Evolutionary conservation across 2,113 vertebrate species (phyloP).

Genomic region (Salvelinus sp.): DNA sequence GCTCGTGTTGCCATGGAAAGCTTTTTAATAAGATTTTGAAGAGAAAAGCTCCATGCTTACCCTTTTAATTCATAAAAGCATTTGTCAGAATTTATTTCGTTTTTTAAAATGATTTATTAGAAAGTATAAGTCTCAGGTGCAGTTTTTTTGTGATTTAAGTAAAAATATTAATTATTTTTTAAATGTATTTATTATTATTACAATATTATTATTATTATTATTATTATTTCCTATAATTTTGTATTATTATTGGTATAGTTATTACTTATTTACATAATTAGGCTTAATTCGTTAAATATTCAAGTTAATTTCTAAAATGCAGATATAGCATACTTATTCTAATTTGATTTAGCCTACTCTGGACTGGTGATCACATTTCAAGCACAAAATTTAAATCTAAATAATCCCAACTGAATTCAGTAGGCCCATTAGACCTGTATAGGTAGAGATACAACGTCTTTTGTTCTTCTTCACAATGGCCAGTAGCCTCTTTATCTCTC

Average conservation of each 20-base stretch:
- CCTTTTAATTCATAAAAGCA: conserved; percentile 1
- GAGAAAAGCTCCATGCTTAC: neutral
- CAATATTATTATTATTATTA: conserved; percentile 5
- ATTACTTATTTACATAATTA: neutral
- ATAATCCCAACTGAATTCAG: neutral
- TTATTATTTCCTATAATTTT: neutral
- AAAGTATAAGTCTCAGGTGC: neutral
- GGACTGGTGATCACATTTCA: neutral
- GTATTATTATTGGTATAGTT: neutral
- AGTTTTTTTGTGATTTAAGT: too few relatives aligned
- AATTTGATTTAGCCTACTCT: neutral
- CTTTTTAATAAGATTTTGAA: conserved; percentile 58
- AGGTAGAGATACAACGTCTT: conserved; percentile 17
- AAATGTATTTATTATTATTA: neutral
- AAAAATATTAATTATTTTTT: too few relatives aligned
- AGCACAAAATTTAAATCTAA: too few relatives aligned
- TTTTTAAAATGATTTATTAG: neutral
- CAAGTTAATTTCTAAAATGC: neutral
- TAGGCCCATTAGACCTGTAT: neutral
- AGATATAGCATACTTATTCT: conserved; percentile 10
- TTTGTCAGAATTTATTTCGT: neutral
- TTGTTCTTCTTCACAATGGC: conserved; percentile 33
- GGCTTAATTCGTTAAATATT: neutral
- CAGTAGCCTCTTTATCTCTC: conserved; percentile 3
- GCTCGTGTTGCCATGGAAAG: conserved; percentile 60